Percentiles rank a stretch among this genome's conserved stretches.
These are phyloP conservation scores for Mus pahari DNA, from an alignment of 2,113 vertebrate species.

Conservation along the genomic window DNA sequence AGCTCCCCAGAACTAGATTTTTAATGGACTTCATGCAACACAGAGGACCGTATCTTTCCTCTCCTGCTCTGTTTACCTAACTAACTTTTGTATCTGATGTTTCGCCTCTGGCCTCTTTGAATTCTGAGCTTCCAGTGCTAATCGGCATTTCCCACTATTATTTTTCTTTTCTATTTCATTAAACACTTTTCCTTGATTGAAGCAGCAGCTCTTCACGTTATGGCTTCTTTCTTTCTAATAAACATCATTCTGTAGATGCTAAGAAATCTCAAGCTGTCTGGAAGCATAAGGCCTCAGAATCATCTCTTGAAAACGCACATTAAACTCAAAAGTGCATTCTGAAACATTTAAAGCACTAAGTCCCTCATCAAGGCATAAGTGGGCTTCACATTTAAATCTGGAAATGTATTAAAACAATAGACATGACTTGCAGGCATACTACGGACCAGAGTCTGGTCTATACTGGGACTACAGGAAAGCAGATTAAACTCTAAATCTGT, in stretches of 20 bases:
- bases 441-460: neutral
- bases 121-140: conserved; percentile 4
- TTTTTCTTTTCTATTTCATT: neutral
- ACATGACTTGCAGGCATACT: neutral
- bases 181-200: conserved; percentile 30
- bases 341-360: neutral
- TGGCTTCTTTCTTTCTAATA: conserved; percentile 18
- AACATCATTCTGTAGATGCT: neutral
- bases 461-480: neutral
- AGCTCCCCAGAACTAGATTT: neutral
- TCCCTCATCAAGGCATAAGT: neutral
- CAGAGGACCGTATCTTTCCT: neutral
- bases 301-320: neutral
- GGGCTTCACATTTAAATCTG: neutral
- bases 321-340: neutral
- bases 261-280: neutral
- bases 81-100: neutral
- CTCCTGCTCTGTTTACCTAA: neutral
- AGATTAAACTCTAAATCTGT: neutral
- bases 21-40: neutral
- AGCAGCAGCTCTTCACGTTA: neutral
- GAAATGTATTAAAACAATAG: neutral
- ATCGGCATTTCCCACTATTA: conserved; percentile 17
- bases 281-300: neutral
- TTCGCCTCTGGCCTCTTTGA: conserved; percentile 16